Conservation (phyloP, 2,888 invertebrate genomes). For the Drosophila lutescens region DNA sequence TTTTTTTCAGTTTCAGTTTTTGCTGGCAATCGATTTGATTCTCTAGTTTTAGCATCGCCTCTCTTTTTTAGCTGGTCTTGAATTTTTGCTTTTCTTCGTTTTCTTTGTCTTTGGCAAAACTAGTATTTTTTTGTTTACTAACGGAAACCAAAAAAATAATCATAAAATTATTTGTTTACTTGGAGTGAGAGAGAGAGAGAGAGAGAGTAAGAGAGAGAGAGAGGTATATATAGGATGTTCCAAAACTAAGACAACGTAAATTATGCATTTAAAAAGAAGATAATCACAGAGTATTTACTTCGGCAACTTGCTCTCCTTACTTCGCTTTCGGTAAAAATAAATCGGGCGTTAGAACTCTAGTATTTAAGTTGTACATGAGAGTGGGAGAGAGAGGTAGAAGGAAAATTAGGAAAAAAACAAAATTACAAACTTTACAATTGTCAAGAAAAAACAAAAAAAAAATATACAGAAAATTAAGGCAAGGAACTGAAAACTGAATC, state of each 20-base stretch:
- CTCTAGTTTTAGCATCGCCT: constrained; percentile 47
- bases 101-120: constrained; percentile 68
- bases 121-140: constrained; percentile 50
- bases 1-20: constrained; percentile 71
- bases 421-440: constrained; percentile 22
- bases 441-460: constrained; percentile 5
- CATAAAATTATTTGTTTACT: constrained; percentile 38
- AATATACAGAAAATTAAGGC: constrained; percentile 10
- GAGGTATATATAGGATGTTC: constrained; percentile 34
- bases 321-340: constrained; percentile 11
- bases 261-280: constrained; percentile 25
- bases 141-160: constrained; percentile 32
- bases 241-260: constrained; percentile 58
- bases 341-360: constrained; percentile 28
- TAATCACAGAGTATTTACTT: constrained; percentile 18
- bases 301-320: constrained; percentile 30
- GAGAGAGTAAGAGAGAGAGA: constrained; percentile 25
- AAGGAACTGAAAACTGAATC: constrained; percentile 25
- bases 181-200: constrained; percentile 39
- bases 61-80: constrained; percentile 15
- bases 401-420: constrained; percentile 20
- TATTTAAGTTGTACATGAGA: constrained; percentile 30
- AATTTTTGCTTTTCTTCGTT: constrained; percentile 71
- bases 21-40: constrained; percentile 71
- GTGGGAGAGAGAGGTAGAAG: constrained; percentile 13